phyloP scores from a whole-genome alignment of 2,888 invertebrate species.

The Lepas anatifera region DNA sequence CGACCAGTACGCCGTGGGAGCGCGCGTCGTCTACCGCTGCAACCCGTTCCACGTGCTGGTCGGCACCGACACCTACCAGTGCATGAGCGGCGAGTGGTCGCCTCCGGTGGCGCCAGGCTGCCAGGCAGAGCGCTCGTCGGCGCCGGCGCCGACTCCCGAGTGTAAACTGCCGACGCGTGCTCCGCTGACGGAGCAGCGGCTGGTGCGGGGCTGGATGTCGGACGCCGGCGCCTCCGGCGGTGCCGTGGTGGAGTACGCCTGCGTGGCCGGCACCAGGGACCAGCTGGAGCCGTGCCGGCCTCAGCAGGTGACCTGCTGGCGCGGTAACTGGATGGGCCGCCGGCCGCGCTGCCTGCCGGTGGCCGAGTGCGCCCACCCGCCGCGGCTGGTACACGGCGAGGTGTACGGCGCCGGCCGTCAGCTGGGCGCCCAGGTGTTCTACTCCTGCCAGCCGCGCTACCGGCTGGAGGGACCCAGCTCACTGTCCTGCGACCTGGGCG shows the following conservation, averaged over 20 bases:
- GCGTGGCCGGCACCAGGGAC: constrained; percentile 21
- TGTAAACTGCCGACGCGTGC: constrained; percentile 20
- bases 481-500: constrained; percentile 33
- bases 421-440: constrained; percentile 29
- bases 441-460: constrained; percentile 36
- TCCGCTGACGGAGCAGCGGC: constrained; percentile 17
- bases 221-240: constrained; percentile 22
- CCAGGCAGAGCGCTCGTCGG: not conserved
- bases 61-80: constrained; percentile 18
- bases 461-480: constrained; percentile 33
- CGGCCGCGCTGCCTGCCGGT: constrained; percentile 16
- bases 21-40: not conserved
- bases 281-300: constrained; percentile 22
- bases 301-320: constrained; percentile 20
- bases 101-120: constrained; percentile 17
- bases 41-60: constrained; percentile 1
- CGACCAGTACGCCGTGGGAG: not conserved
- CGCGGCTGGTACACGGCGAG: not conserved
- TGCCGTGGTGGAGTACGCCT: constrained; percentile 22
- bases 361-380: not conserved
- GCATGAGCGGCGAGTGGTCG: constrained; percentile 18
- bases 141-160: not conserved
- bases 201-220: constrained; percentile 21
- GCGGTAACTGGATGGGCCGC: constrained; percentile 22
- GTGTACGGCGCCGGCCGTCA: not conserved